phyloP scores from a whole-genome alignment of 2,797 vertebrate genomes.

The Sternotherus odoratus region DNA sequence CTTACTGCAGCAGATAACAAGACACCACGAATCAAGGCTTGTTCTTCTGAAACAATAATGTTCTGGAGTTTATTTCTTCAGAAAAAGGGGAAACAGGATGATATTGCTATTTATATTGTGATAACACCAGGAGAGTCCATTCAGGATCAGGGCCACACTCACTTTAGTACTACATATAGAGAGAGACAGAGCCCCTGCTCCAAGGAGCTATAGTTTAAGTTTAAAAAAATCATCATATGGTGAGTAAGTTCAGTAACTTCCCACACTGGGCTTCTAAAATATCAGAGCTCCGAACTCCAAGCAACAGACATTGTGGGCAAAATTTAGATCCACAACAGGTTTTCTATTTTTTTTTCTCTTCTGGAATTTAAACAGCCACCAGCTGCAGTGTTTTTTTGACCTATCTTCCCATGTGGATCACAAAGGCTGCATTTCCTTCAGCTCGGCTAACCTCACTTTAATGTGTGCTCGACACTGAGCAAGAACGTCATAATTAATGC shows the following conservation, averaged over 20 bases:
- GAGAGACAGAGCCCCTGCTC: not conserved
- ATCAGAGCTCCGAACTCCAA: not conserved
- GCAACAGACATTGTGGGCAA: not conserved
- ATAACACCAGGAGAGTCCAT: not conserved
- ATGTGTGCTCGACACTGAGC: conserved; percentile 3
- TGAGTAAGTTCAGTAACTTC: not conserved
- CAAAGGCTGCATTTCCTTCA: conserved; percentile 19
- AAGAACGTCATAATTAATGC: conserved; percentile 12
- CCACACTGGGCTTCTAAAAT: not conserved
- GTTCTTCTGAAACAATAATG: not conserved
- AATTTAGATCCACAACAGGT: not conserved
- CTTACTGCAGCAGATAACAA: not conserved
- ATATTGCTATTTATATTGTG: not conserved
- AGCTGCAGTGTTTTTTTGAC: not conserved
- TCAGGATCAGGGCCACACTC: not conserved
- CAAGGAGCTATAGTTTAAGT: not conserved
- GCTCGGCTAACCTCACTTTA: conserved; percentile 16
- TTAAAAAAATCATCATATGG: not conserved
- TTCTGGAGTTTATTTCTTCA: accelerated
- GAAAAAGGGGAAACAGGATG: not conserved
- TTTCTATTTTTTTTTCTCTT: not conserved
- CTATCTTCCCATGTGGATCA: not conserved
- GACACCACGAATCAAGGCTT: not conserved
- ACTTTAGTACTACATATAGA: not conserved
- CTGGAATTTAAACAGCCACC: not conserved